Evolutionary conservation across 2,113 vertebrate species (phyloP).

Genomic region (Calidris pugnax): DNA sequence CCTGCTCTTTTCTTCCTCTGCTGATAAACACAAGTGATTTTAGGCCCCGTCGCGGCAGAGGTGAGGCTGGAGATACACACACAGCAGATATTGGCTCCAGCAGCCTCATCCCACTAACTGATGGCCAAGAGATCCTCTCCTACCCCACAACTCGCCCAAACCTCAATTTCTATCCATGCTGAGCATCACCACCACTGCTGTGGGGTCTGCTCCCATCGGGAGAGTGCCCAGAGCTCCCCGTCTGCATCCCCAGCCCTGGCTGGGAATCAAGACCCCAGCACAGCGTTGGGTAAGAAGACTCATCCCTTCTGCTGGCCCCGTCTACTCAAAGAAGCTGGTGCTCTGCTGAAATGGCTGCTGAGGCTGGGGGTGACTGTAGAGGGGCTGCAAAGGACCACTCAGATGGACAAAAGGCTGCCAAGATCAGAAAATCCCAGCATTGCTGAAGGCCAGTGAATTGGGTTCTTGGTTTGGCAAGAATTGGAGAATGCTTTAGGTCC

Average conservation of each 20-base stretch:
- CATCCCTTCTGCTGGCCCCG: accelerated
- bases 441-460: not conserved
- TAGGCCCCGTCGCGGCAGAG: accelerated
- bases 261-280: not conserved
- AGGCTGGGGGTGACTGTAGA: not conserved
- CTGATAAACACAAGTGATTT: not conserved
- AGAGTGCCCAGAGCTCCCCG: not conserved
- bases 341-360: not conserved
- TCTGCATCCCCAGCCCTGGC: not conserved
- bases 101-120: not conserved
- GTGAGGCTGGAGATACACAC: accelerated
- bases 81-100: accelerated
- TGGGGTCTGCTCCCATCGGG: not conserved
- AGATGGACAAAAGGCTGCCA: not conserved
- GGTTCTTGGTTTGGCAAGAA: not conserved
- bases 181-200: not conserved
- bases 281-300: not conserved
- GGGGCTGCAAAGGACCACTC: not conserved
- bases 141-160: not conserved
- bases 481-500: not conserved
- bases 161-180: not conserved
- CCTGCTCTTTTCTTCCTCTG: accelerated
- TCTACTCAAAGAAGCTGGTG: not conserved
- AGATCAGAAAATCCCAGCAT: not conserved
- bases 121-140: not conserved